phyloP scores from a whole-genome alignment of 2,797 vertebrate genomes.

The Yasuhikotakia modesta region DNA sequence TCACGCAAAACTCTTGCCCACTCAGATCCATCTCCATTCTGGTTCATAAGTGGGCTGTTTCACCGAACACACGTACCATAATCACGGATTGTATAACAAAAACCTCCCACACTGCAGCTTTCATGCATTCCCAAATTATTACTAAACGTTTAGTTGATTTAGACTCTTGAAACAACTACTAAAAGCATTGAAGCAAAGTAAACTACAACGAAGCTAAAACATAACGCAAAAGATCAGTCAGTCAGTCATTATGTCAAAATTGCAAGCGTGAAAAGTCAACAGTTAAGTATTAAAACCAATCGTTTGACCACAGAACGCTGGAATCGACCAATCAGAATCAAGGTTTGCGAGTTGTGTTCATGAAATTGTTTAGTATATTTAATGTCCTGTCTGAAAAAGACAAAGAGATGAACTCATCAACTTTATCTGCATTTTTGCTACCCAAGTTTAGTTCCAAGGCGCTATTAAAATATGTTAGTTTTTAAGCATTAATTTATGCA shows the following conservation, averaged over 20 bases:
- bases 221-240: background rate
- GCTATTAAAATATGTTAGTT: background rate
- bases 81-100: slow-evolving; percentile 42
- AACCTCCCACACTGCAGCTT: slow-evolving; percentile 45
- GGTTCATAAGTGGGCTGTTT: slow-evolving; percentile 28
- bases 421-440: background rate
- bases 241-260: background rate
- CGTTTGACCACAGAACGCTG: too few relatives aligned
- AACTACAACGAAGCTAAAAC: background rate
- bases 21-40: slow-evolving; percentile 39
- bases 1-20: slow-evolving; percentile 14
- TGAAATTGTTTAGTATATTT: too few relatives aligned
- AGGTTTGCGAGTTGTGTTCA: too few relatives aligned
- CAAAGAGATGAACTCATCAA: background rate
- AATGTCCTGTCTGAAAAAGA: too few relatives aligned
- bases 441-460: background rate
- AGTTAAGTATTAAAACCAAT: too few relatives aligned
- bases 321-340: too few relatives aligned
- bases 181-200: background rate
- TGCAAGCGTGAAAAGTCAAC: background rate
- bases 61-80: slow-evolving; percentile 20
- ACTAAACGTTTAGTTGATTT: slow-evolving; percentile 7
- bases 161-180: slow-evolving; percentile 1
- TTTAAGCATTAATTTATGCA: background rate
- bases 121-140: slow-evolving; percentile 5